phyloP scores from a whole-genome alignment of 2,888 invertebrate genomes.

The Morpho achilles region DNA sequence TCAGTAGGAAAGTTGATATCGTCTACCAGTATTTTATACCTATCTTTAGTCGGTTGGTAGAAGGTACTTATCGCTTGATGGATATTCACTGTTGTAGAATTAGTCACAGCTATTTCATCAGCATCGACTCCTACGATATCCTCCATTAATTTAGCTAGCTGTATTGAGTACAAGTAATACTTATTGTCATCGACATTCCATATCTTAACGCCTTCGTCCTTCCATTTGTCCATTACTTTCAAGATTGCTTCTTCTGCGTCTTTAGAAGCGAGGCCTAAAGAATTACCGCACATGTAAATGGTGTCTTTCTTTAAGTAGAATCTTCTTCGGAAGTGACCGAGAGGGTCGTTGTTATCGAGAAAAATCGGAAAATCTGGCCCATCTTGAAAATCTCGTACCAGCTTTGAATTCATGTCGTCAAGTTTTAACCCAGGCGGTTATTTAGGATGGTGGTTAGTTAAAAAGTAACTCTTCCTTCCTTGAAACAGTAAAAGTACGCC shows the following conservation, averaged over 20 bases:
- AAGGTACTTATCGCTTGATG: conserved; percentile 62
- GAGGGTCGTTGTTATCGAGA: conserved; percentile 54
- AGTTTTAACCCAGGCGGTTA: no score
- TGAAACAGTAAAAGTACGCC: no score
- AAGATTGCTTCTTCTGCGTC: conserved; percentile 50
- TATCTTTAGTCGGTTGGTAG: conserved; percentile 51
- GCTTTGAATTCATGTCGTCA: neutral
- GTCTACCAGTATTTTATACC: conserved; percentile 61
- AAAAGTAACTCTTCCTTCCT: no score
- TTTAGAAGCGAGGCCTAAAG: conserved; percentile 57
- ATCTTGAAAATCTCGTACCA: conserved; percentile 37
- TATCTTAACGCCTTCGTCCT: conserved; percentile 52
- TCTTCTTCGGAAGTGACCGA: conserved; percentile 50
- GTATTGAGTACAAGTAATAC: conserved; percentile 49
- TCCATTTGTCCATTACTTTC: conserved; percentile 50
- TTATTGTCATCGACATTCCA: conserved; percentile 53
- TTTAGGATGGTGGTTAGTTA: no score
- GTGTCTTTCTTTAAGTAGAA: conserved; percentile 49
- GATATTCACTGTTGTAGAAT: conserved; percentile 53
- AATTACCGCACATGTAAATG: conserved; percentile 65
- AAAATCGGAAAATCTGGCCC: conserved; percentile 44
- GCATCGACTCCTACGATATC: conserved; percentile 52
- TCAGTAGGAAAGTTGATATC: conserved; percentile 65
- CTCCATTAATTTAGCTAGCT: conserved; percentile 52
- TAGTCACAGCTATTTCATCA: conserved; percentile 50